Conservation (phyloP, 2,888 invertebrate species). For the Thymelicus sylvestris region DNA sequence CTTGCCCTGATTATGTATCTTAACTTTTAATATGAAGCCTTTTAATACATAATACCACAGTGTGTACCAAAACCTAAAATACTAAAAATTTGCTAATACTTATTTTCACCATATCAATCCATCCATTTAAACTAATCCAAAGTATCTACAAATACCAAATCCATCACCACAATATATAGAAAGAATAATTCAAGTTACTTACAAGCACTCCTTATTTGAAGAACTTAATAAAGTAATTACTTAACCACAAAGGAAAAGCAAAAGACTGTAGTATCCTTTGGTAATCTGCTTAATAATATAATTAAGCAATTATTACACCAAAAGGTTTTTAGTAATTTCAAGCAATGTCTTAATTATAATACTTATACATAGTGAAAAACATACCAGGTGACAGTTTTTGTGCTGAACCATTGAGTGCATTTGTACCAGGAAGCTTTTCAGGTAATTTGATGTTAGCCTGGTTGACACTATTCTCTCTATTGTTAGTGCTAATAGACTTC, state of each 20-base stretch:
- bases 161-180: not conserved
- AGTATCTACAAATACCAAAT: not conserved
- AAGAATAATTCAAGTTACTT: not conserved
- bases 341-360: not conserved
- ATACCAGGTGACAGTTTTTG: slow-evolving; percentile 77
- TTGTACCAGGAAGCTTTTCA: slow-evolving; percentile 66
- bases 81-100: no score
- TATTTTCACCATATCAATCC: no score
- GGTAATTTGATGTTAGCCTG: slow-evolving; percentile 65
- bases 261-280: no score
- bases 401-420: slow-evolving; percentile 74
- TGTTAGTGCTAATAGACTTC: slow-evolving; percentile 68
- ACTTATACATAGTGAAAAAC: slow-evolving; percentile 48
- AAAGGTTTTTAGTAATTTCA: no score
- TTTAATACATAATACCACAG: no score
- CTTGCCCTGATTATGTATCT: no score
- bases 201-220: not conserved
- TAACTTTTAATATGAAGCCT: no score
- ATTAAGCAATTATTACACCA: no score
- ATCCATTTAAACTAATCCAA: no score
- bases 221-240: no score
- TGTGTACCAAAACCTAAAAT: not conserved
- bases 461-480: slow-evolving; percentile 64
- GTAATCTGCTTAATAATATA: no score
- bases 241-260: no score